These are phyloP conservation scores for Heliconius cydno DNA, from an alignment of 2,888 invertebrate species.

Conservation along the genomic window DNA sequence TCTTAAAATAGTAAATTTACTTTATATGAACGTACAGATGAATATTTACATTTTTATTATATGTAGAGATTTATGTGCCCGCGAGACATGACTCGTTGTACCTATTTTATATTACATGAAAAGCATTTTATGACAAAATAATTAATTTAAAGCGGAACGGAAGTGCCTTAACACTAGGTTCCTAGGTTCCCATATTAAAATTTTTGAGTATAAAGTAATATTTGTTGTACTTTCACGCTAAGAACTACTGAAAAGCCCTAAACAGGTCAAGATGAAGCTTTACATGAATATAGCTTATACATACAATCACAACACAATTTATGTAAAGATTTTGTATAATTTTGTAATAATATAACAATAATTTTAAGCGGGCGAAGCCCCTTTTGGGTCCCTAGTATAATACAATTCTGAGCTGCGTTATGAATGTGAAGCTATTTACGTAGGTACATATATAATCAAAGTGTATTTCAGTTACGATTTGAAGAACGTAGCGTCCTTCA, in stretches of 20 bases:
- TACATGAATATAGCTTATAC: too few species aligned
- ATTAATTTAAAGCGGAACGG: background rate
- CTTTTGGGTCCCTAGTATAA: background rate
- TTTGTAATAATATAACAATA: background rate
- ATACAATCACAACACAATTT: too few species aligned
- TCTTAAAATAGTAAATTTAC: background rate
- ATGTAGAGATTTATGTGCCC: slow-evolving; percentile 2
- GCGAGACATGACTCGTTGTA: background rate
- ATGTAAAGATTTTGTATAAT: too few species aligned
- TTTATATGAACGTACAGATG: background rate
- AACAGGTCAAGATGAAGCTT: too few species aligned
- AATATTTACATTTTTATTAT: slow-evolving; percentile 21
- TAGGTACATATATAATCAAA: background rate
- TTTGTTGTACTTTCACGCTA: too few species aligned
- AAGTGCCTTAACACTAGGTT: background rate
- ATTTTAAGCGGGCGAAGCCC: background rate
- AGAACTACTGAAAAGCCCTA: too few species aligned
- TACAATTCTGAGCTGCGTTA: background rate
- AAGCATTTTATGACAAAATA: background rate
- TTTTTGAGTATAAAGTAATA: too few species aligned
- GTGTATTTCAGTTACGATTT: too few species aligned
- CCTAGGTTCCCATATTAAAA: too few species aligned
- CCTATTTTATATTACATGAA: slow-evolving; percentile 14
- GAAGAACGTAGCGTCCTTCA: background rate
- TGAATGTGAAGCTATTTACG: background rate